phyloP scores from a whole-genome alignment of 2,888 invertebrate genomes.

The Leptopterna dolabrata region DNA sequence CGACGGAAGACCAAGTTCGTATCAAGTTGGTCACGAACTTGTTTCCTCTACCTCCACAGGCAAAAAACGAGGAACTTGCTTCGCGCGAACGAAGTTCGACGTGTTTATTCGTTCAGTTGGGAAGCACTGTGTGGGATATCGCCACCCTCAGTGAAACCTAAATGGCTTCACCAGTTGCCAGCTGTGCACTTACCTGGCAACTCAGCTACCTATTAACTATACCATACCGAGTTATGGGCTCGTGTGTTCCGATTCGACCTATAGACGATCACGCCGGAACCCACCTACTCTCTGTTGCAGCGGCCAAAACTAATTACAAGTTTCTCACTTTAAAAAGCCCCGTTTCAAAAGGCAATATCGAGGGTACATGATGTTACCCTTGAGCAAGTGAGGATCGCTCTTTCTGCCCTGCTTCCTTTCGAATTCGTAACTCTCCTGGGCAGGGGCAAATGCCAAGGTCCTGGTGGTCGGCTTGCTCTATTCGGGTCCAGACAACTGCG shows the following conservation, averaged over 20 bases:
- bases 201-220: neutral
- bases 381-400: neutral
- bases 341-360: neutral
- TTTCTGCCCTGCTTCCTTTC: neutral
- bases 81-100: no score
- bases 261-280: neutral
- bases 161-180: neutral
- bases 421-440: neutral
- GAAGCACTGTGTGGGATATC: no score
- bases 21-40: no score
- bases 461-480: neutral
- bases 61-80: no score
- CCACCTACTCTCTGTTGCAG: neutral
- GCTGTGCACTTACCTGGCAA: slow-evolving; percentile 2
- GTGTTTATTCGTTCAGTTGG: no score
- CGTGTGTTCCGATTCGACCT: neutral
- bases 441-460: neutral
- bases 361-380: neutral
- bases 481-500: neutral
- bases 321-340: neutral
- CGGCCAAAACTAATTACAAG: neutral
- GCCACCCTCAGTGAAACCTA: neutral
- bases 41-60: no score
- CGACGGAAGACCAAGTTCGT: no score
- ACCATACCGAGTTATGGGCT: neutral